Evolutionary conservation across 2,797 vertebrate genomes (phyloP).

Genomic region (Notolabrus celidotus): DNA sequence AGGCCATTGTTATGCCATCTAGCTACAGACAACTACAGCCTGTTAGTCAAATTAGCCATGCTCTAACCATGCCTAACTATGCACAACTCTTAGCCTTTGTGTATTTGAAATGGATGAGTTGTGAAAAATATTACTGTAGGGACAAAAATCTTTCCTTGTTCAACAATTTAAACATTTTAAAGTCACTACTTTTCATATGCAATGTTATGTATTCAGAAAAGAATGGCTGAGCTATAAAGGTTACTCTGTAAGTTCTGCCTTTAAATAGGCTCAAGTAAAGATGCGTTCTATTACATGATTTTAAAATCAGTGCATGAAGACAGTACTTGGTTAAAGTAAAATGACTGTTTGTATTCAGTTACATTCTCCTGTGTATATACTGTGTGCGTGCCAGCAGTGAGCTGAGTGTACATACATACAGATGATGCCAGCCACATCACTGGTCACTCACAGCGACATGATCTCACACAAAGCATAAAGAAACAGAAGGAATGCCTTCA

Average conservation of each 20-base stretch:
- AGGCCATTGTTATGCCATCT: too few relatives aligned
- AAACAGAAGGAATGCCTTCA: not conserved
- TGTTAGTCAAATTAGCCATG: too few relatives aligned
- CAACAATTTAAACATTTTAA: too few relatives aligned
- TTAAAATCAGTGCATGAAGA: conserved; percentile 1
- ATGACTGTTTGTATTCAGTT: not conserved
- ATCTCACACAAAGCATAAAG: conserved; percentile 1
- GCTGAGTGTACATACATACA: not conserved
- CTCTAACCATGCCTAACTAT: too few relatives aligned
- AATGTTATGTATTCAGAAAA: too few relatives aligned
- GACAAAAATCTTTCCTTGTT: too few relatives aligned
- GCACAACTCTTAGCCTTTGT: too few relatives aligned
- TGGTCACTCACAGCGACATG: not conserved
- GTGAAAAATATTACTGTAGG: too few relatives aligned
- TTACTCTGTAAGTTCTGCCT: not conserved
- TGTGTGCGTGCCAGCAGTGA: not conserved
- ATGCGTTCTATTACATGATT: not conserved
- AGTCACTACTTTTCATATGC: too few relatives aligned
- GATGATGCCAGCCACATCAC: not conserved
- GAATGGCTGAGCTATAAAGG: not conserved
- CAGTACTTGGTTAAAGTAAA: not conserved
- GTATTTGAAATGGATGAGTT: too few relatives aligned
- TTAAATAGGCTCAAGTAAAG: not conserved
- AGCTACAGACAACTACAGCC: too few relatives aligned
- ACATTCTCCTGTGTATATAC: not conserved